Evolutionary conservation across 2,113 vertebrate genomes (phyloP).

Genomic region (Pygoscelis adeliae): DNA sequence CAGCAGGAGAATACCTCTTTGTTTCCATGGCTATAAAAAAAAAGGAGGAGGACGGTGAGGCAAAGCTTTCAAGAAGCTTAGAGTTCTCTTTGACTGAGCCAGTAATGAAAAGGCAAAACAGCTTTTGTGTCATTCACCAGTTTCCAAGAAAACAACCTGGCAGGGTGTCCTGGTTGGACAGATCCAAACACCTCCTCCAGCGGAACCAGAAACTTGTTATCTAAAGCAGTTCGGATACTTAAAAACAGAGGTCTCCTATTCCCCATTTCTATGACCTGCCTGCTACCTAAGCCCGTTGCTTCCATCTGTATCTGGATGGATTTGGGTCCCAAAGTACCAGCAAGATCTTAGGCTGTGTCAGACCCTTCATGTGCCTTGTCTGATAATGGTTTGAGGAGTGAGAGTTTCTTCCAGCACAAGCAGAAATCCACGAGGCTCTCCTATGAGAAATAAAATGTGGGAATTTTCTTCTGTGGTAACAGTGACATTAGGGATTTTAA

Average conservation of each 20-base stretch:
- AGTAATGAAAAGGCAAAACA: neutral
- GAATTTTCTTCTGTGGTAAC: neutral
- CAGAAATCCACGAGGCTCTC: neutral
- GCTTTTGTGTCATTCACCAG: neutral
- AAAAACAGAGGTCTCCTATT: neutral
- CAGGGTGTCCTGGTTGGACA: neutral
- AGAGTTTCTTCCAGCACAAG: neutral
- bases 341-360: neutral
- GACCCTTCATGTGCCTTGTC: neutral
- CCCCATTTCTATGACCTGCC: neutral
- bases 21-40: constrained; percentile 83
- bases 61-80: neutral
- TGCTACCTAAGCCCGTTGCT: neutral
- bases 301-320: neutral
- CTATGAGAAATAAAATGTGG: neutral
- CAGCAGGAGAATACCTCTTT: constrained; percentile 90
- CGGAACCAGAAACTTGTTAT: neutral
- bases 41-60: neutral
- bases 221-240: neutral
- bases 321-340: neutral
- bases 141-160: neutral
- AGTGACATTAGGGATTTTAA: neutral
- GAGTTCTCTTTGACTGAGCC: neutral
- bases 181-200: neutral
- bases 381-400: neutral